These are phyloP conservation scores for Ivindomyrus marchei DNA, from an alignment of 2,113 vertebrate genomes.

Conservation along the genomic window DNA sequence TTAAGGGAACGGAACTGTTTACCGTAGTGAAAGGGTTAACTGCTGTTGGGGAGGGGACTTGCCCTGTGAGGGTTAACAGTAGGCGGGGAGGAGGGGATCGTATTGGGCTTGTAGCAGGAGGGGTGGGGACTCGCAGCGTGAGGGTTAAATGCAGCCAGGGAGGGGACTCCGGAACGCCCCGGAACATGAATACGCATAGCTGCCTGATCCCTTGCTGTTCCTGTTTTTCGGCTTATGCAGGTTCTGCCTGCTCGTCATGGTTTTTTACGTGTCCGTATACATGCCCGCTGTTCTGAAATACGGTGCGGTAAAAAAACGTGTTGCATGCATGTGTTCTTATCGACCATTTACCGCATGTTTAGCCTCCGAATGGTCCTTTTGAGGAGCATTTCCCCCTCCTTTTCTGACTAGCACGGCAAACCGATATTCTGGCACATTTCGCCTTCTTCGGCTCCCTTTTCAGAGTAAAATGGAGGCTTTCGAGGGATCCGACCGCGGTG, in stretches of 20 bases:
- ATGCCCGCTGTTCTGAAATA: not conserved
- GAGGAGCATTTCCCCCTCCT: not conserved
- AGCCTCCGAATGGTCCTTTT: not conserved
- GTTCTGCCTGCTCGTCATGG: not conserved
- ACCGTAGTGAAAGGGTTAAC: not conserved
- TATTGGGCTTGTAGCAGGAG: not conserved
- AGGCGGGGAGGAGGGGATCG: not conserved
- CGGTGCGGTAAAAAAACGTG: not conserved
- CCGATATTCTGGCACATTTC: not conserved
- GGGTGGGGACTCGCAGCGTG: not conserved
- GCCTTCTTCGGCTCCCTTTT: not conserved
- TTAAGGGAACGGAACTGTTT: not conserved
- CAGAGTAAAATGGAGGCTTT: slow-evolving; percentile 53
- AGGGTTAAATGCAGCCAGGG: not conserved
- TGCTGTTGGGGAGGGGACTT: not conserved
- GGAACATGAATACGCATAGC: not conserved
- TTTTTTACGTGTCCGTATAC: not conserved
- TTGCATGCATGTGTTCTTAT: not conserved
- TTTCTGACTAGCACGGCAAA: not conserved
- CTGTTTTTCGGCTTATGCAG: not conserved
- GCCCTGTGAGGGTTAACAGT: not conserved
- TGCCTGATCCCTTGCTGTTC: not conserved
- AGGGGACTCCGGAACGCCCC: not conserved
- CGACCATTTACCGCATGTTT: not conserved
- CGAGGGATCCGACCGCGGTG: slow-evolving; percentile 46